Conservation (phyloP, 2,113 vertebrate species). For the Willisornis vidua region DNA sequence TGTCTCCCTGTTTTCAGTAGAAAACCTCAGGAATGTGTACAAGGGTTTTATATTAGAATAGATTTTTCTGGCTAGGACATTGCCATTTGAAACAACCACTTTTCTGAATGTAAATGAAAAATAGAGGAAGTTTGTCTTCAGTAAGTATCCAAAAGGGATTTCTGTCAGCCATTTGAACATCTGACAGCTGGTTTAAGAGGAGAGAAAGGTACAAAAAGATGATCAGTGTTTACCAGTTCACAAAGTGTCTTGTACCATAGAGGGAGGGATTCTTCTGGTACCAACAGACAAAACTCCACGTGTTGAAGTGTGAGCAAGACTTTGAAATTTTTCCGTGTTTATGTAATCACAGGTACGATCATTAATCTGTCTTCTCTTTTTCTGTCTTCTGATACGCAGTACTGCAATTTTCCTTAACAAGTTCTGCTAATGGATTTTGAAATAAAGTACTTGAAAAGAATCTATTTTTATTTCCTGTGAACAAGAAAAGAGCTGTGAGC, state of each 20-base stretch:
- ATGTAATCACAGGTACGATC: neutral
- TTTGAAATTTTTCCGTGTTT: neutral
- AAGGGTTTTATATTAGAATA: neutral
- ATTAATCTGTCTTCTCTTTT: neutral
- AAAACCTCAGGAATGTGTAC: neutral
- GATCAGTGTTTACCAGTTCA: neutral
- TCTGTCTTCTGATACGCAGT: slow-evolving; percentile 3
- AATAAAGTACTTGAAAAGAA: neutral
- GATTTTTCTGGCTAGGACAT: neutral
- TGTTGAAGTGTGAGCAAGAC: neutral
- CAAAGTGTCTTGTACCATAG: neutral
- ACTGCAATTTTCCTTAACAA: neutral
- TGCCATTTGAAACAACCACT: neutral
- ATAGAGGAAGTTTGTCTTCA: neutral
- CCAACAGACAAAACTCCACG: neutral
- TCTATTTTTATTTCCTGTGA: neutral
- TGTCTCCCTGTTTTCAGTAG: neutral
- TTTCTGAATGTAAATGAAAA: neutral
- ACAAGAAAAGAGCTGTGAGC: neutral
- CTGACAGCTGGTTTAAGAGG: neutral
- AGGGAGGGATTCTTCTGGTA: neutral
- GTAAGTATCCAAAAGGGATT: neutral
- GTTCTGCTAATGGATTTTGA: neutral
- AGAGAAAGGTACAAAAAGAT: neutral
- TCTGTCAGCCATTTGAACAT: neutral